Base-by-base conservation (phyloP, 1,140 invertebrate species). In the Acyrthosiphon pisum region DNA sequence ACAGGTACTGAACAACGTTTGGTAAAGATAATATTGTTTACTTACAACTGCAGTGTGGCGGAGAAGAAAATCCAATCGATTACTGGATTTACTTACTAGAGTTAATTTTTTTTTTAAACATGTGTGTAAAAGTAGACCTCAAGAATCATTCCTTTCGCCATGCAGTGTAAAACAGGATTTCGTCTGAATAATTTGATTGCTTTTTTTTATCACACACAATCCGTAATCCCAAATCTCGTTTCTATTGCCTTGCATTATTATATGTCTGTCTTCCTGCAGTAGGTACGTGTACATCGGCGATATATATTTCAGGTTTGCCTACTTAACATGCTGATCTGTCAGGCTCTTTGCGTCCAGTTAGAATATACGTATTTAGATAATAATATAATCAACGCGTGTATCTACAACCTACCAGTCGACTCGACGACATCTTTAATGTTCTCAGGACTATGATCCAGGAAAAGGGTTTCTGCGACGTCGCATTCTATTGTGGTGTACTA, bases 291-390 rank as follows among this genome's bases (percentile, higher is more conserved):
- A 53, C 48, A 53, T 53, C 37, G 20, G 26, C 50, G 8, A 56
- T 89, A 41, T 89, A 41, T 87, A 87, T 90, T 90, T 90, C 89
- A 90, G 89, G 89, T 90, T 90, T 90, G 68, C 89, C 89, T 90
- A 90, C 89, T 90, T 90, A 90, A 90, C 53, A 90, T 90, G 89
- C 53, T 23, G 53, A 90, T 90, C 89, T 44, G 56, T 26, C 37
- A 14, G 53, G 56, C 18, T 56, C 35, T 87, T 87, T 48, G 46
- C 22, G n/a, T 89, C 48, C 35, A 26, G 44, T 35, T 48, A 48
- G 9, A 41, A 84, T 84, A 84, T 44, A 84, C 23, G 18, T 88
- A 88, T 88, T 22, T 53, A 7, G 4, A 9, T 50, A 8, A 87
- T 88, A 88, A 76, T 76, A 18, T 76, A n/a, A 76, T 76, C 84